Evolutionary conservation across 2,888 invertebrate genomes (phyloP), one percentile per base, ranked within the genome.

Genomic region (Alviniconcha strummeri): DNA sequence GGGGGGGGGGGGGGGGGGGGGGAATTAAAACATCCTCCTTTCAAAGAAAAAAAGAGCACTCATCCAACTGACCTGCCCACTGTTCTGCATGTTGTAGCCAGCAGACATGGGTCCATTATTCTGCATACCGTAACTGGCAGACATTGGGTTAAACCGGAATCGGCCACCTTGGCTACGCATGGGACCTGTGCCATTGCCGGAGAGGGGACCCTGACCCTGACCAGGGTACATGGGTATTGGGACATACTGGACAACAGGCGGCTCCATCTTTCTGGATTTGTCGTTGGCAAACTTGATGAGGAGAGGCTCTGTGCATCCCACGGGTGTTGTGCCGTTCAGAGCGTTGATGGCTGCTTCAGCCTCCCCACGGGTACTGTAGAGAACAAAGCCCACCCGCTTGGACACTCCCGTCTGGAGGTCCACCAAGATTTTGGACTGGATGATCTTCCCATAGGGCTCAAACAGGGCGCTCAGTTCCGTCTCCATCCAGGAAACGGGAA

Each of bases 401-500:
- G 98, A 97, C 92, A 96, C 95, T 80, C 97, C 97, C 80, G 97
- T 97, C 85, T 96, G 95, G 94, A 97, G 97, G 93, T 98, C 98
- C 89, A 97, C 96, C 89, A 98, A 95, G 89, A 98, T 96, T 91
- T 98, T 97, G 93, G 97, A 97, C 94, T 98, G 98, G 88, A 98
- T 97, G 93, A 98, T 98, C 89, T 96, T 96, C 64, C 98, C 98
- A 94, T 96, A 98, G 93, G 96, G 96, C 91, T 96, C 96, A 94
- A 98, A 98, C 93, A 97, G 95, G 85, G 96, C 96, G 91, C 97
- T 96, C 85, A 98, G 95, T 91, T 97, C 96, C 78, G 96, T 96
- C 92, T 97, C 97, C 52, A 90, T 90, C 88, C 91, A 92, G 80
- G 89, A 88, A 57, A 89, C 88, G 85, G 98, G 98, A 89, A 98